Conservation (phyloP, 2,113 vertebrate genomes). For the Anguilla japonica region DNA sequence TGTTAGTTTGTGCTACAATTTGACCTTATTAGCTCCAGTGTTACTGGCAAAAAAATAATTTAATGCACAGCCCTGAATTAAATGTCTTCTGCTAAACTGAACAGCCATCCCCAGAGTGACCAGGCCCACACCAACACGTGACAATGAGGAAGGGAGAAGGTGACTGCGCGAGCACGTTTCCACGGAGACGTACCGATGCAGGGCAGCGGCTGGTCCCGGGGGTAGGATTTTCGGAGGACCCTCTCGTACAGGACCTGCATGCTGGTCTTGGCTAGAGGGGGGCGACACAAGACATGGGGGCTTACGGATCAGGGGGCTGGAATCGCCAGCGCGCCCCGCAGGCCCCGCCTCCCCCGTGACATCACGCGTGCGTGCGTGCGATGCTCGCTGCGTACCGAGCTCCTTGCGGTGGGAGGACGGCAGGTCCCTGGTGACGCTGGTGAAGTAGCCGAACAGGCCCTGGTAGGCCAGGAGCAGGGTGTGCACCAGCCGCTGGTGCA, state of each 20-base stretch:
- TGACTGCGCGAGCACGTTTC: too few relatives aligned
- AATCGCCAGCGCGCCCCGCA: neutral
- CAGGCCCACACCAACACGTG: too few relatives aligned
- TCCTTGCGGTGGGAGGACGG: conserved; percentile 89
- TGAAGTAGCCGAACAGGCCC: conserved; percentile 91
- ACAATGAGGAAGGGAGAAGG: too few relatives aligned
- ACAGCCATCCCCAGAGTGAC: neutral
- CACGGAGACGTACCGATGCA: conserved; percentile 87
- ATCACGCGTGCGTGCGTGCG: too few relatives aligned
- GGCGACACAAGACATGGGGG: conserved; percentile 89
- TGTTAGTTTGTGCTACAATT: too few relatives aligned
- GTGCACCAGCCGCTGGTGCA: conserved; percentile 90
- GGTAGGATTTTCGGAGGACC: conserved; percentile 98
- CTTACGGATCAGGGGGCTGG: neutral
- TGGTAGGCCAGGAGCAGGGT: conserved; percentile 88
- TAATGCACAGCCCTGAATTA: too few relatives aligned
- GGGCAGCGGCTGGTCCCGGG: conserved; percentile 85
- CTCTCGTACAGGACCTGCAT: conserved; percentile 99
- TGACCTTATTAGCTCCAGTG: too few relatives aligned
- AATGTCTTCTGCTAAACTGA: neutral
- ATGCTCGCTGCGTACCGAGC: conserved; percentile 75
- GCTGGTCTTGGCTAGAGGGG: conserved; percentile 96
- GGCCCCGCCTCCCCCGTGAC: too few relatives aligned
- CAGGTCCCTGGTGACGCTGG: conserved; percentile 83
- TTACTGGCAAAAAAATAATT: too few relatives aligned